phyloP scores from a whole-genome alignment of 1,140 invertebrate genomes.

The Acromyrmex charruanus region DNA sequence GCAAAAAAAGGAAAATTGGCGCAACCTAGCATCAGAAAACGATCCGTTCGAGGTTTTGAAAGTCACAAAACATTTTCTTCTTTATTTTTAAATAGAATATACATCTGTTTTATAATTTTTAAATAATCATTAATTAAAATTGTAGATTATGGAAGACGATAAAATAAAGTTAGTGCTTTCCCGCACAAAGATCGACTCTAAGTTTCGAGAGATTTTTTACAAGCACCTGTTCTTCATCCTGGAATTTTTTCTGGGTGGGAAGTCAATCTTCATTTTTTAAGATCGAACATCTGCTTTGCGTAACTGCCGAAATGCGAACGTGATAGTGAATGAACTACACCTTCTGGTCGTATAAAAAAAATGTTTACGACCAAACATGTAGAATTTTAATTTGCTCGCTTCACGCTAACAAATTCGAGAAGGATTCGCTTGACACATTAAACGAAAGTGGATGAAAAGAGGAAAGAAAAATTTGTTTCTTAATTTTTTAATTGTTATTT shows the following conservation, averaged over 20 bases:
- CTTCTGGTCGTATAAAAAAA: slow-evolving; percentile 26
- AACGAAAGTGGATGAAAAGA: not conserved
- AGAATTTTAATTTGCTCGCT: slow-evolving; percentile 25
- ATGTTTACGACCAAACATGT: slow-evolving; percentile 5
- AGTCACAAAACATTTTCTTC: not conserved
- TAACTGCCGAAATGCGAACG: slow-evolving; percentile 52
- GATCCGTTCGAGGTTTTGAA: not conserved
- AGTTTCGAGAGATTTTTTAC: slow-evolving; percentile 69
- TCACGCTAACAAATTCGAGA: not conserved
- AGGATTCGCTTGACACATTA: not conserved
- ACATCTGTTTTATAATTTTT: not conserved
- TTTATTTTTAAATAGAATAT: slow-evolving; percentile 13
- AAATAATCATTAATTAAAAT: slow-evolving; percentile 10
- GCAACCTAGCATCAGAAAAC: not conserved
- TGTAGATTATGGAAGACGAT: not conserved
- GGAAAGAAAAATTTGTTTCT: not conserved
- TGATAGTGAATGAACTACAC: slow-evolving; percentile 50
- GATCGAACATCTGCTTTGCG: slow-evolving; percentile 81
- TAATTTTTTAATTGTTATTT: not conserved
- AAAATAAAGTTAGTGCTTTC: not conserved
- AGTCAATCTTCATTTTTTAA: slow-evolving; percentile 77
- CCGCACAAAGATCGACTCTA: slow-evolving; percentile 51
- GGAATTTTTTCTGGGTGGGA: slow-evolving; percentile 76
- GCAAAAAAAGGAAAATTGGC: not conserved
- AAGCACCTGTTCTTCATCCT: slow-evolving; percentile 80